Evolutionary conservation across 1,140 invertebrate genomes (phyloP), one percentile per base, ranked within the genome.

Genomic region (Micrasema minimum): DNA sequence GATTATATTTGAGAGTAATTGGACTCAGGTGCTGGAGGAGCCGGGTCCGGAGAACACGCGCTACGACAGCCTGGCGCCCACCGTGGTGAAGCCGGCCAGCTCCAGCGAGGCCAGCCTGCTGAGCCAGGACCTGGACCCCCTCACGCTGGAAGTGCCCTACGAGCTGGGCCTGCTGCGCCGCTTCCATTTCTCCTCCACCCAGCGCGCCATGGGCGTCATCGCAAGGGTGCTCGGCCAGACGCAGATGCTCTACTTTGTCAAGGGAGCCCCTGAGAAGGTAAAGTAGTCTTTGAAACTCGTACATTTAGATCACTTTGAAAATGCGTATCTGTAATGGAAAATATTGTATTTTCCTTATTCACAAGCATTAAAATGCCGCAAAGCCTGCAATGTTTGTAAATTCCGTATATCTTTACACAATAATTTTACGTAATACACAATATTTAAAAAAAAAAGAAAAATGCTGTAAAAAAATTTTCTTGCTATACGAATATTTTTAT

Each of bases 181-280:
- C 80, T 97, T 97, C 83, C 92, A 95, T 14, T 98, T 97, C 79
- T 94, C 94, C 0, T 97, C 95, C 0, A 90, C 87, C 37, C 85
- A 95, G 26, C 94, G 96, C 79, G 86, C 95, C 48, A 97, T 97
- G 95, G 94, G 93, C 76, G 95, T 97, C 1, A 93, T 98, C 51
- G 93, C 92, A 4, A 86, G 93, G 71, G 88, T 88, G 2, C 83
- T 96, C 0, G 91, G 87, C 26, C 90, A 88, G n/a, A 85, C 88
- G 37, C 87, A 92, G 77, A 95, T 95, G 87, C 89, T 92, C 72
- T 86, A 95, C 5, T 97, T 92, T 78, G 91, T 92, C 53, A 97
- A 98, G 82, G 96, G 96, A 7, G 94, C 95, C 22, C 96, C 96
- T 0, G 96, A 98, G 83, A 96, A 94, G 86, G 92, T 97, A 45